phyloP scores from a whole-genome alignment of 2,113 vertebrate species.

The Podocnemis expansa region DNA sequence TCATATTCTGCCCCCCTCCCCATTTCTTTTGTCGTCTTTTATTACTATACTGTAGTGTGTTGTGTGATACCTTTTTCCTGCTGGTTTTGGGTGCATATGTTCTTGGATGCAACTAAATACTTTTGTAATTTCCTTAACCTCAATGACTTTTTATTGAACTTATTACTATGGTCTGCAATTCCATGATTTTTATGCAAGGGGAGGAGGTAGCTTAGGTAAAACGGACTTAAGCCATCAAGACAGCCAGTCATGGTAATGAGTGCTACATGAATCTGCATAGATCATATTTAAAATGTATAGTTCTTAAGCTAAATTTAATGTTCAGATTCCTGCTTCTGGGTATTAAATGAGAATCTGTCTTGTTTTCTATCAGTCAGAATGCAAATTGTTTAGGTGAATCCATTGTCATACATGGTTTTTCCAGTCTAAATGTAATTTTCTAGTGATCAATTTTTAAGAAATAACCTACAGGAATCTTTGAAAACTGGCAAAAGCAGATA shows the following conservation, averaged over 20 bases:
- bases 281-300: not conserved
- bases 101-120: not conserved
- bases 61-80: not conserved
- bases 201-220: not conserved
- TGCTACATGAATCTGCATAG: not conserved
- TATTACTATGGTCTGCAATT: constrained; percentile 14
- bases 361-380: constrained; percentile 17
- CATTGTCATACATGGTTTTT: constrained; percentile 45
- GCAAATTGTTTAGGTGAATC: not conserved
- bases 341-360: constrained; percentile 1
- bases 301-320: not conserved
- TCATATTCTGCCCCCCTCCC: not conserved
- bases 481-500: constrained; percentile 33
- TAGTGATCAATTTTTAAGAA: constrained; percentile 63
- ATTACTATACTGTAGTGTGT: not conserved
- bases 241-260: not conserved
- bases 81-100: not conserved
- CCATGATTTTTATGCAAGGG: not conserved
- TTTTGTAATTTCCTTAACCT: constrained; percentile 21
- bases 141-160: constrained; percentile 1
- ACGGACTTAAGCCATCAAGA: not conserved
- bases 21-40: not conserved
- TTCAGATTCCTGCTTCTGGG: not conserved
- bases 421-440: constrained; percentile 51
- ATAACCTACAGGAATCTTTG: constrained; percentile 38